Evolutionary conservation across 2,797 vertebrate genomes (phyloP), one percentile per base, ranked within the genome.

Genomic region (Falco naumanni): DNA sequence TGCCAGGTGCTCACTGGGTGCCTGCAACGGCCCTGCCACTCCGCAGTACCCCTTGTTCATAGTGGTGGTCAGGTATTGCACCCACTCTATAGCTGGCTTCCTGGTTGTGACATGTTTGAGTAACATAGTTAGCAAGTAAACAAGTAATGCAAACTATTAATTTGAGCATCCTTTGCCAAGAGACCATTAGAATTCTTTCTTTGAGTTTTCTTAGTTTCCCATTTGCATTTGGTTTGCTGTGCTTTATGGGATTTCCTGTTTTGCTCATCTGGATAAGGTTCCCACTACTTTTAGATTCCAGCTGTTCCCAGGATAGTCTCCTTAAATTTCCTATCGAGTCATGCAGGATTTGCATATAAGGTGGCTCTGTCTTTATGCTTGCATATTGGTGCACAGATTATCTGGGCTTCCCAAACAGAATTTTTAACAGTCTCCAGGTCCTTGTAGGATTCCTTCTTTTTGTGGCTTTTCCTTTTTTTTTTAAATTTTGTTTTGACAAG

Each of bases 41-140:
- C 66, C 1, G 2, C 53, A 28, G 34, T 43, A 31, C 41, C 26
- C 33, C 13, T 31, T 26, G 37, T 20, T 8, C 16, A 5, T 39
- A 0, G 3, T 21, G 12, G 33, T 47, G 53, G 11, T 25, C 0
- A 1, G 11, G 25, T 71, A 66, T 22, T 53, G 43, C 61, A 41
- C 11, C 81, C 10, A 2, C 43, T 68, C 47, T 61, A n/a, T 20
- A n/a, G 28, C n/a, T 66, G 66, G 17, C 57, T 50, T 45, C 57
- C 43, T 45, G 16, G 14, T 15, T 43, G 20, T 54, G 63, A 21
- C 25, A 1, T 10, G 41, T 48, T 25, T 41, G 34, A 74, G 28
- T 34, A 59, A 72, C 15, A 6, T 6, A 61, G 45, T 57, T 45
- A 28, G n/a, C 33, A 37, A 64, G 59, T 57, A 45, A 59, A 56